Evolutionary conservation across 2,888 invertebrate species (phyloP).

Genomic region (Diarsia brunnea): DNA sequence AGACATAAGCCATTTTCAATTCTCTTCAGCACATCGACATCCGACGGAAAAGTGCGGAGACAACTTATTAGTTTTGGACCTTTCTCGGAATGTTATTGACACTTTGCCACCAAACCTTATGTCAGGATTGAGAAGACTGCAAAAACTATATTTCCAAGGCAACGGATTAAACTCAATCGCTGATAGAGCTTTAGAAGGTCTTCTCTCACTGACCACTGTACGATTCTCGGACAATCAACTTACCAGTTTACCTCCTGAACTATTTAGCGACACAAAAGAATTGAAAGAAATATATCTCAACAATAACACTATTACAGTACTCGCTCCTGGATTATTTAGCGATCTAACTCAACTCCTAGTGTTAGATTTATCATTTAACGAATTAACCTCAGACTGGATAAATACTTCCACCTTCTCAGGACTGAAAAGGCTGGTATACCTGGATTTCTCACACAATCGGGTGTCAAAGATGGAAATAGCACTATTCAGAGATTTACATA

Average conservation of each 20-base stretch:
- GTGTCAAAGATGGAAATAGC: constrained; percentile 94
- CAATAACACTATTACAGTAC: constrained; percentile 95
- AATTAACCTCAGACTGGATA: constrained; percentile 95
- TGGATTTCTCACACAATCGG: constrained; percentile 94
- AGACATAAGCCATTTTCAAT: constrained; percentile 94
- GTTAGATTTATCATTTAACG: constrained; percentile 94
- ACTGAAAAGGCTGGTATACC: constrained; percentile 93
- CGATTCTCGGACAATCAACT: constrained; percentile 95
- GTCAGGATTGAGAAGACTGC: constrained; percentile 93
- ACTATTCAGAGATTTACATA: constrained; percentile 94
- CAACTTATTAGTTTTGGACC: constrained; percentile 93
- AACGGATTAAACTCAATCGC: constrained; percentile 94
- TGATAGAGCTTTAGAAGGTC: constrained; percentile 94
- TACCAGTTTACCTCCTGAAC: constrained; percentile 94
- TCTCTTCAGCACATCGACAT: constrained; percentile 91
- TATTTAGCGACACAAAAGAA: constrained; percentile 94
- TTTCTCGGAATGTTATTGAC: constrained; percentile 95
- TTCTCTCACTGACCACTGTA: constrained; percentile 93
- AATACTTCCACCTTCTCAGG: constrained; percentile 95
- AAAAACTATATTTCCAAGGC: constrained; percentile 94
- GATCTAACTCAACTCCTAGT: constrained; percentile 94
- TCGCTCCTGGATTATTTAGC: constrained; percentile 95
- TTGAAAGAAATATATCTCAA: constrained; percentile 95
- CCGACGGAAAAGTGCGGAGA: constrained; percentile 93
- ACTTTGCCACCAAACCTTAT: constrained; percentile 93